phyloP scores from a whole-genome alignment of 2,113 vertebrate genomes.

The Alethe castanea region DNA sequence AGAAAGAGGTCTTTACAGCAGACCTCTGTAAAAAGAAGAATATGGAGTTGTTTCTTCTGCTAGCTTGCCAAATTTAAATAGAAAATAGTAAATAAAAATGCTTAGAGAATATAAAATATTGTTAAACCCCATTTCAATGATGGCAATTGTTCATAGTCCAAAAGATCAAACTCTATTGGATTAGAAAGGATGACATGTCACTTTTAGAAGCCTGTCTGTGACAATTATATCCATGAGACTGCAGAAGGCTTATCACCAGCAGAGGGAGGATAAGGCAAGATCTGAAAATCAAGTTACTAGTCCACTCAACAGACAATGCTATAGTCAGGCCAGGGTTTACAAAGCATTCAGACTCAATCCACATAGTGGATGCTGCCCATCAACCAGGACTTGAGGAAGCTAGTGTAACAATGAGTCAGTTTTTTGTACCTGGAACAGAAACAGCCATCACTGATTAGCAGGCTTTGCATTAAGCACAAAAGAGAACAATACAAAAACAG shows the following conservation, averaged over 20 bases:
- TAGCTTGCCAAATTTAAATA: background rate
- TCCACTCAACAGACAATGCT: background rate
- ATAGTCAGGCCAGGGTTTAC: background rate
- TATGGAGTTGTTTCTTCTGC: background rate
- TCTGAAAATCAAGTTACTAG: background rate
- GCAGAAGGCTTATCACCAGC: background rate
- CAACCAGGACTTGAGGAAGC: background rate
- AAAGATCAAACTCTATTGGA: background rate
- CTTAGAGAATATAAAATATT: background rate
- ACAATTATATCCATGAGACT: background rate
- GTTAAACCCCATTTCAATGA: background rate
- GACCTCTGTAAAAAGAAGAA: background rate
- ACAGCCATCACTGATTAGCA: background rate
- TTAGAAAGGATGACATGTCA: background rate
- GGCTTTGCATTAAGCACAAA: background rate
- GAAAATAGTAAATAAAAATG: background rate
- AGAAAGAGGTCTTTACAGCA: background rate
- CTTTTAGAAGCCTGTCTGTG: background rate
- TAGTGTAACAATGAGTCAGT: rapidly evolving
- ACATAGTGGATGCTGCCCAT: background rate
- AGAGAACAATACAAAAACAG: background rate
- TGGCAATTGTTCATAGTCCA: rapidly evolving
- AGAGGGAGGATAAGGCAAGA: background rate
- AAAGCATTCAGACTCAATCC: background rate
- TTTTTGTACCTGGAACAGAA: background rate